Conservation (phyloP, 2,113 vertebrate genomes). For the Oenanthe oenanthe region DNA sequence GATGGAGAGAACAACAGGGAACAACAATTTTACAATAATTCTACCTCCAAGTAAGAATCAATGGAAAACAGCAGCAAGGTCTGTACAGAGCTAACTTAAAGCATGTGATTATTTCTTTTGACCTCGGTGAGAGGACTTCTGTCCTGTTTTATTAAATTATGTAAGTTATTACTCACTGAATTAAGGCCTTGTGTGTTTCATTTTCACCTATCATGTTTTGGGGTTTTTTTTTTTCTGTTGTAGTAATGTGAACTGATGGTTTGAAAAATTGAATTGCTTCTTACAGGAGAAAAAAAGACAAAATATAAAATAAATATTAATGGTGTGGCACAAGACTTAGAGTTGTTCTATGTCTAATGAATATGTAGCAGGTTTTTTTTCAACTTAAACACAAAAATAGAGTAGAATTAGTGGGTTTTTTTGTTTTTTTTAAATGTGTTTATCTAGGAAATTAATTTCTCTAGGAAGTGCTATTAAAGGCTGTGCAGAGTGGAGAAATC, state of each 20-base stretch:
- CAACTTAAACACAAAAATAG: background rate
- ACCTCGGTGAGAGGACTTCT: background rate
- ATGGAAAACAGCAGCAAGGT: background rate
- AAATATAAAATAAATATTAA: constrained; percentile 32
- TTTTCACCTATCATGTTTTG: background rate
- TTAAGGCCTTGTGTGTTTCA: background rate
- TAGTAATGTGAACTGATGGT: background rate
- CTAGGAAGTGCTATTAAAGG: background rate
- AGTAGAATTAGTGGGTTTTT: background rate
- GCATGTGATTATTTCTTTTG: background rate
- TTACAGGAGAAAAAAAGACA: background rate
- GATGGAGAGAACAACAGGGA: background rate
- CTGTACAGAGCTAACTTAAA: background rate
- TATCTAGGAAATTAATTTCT: constrained; percentile 24
- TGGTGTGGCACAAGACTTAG: background rate
- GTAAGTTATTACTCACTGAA: background rate
- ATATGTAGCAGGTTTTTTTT: constrained; percentile 36
- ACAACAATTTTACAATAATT: background rate
- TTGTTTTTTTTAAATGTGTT: background rate
- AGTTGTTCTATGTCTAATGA: constrained; percentile 8
- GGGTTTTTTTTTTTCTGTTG: background rate
- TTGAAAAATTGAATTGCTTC: constrained; percentile 19
- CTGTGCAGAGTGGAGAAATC: background rate
- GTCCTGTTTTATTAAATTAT: background rate
- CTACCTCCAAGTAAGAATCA: background rate